Conservation (phyloP, 2,797 vertebrate genomes). For the Telmatherina bonti region DNA sequence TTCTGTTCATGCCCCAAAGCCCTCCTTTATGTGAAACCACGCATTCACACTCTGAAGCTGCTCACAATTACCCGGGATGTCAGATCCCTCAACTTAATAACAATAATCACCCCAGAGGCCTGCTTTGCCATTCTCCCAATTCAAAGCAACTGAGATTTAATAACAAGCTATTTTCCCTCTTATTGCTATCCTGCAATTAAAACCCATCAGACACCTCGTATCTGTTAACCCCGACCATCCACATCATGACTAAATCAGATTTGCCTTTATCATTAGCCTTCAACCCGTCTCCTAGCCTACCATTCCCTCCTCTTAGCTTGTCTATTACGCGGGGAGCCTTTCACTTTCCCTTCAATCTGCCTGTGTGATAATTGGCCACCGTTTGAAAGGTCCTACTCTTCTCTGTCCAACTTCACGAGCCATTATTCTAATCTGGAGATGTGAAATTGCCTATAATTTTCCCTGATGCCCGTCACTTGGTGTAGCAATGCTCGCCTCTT, state of each 20-base stretch:
- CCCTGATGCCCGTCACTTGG: slow-evolving; percentile 82
- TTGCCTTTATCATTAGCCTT: slow-evolving; percentile 65
- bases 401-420: slow-evolving; percentile 81
- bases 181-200: slow-evolving; percentile 80
- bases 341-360: slow-evolving; percentile 77
- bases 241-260: slow-evolving; percentile 64
- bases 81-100: slow-evolving; percentile 80
- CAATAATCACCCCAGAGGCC: slow-evolving; percentile 76
- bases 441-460: slow-evolving; percentile 89
- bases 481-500: slow-evolving; percentile 78
- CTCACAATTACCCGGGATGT: slow-evolving; percentile 75
- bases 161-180: slow-evolving; percentile 68
- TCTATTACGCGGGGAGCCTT: slow-evolving; percentile 71
- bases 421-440: slow-evolving; percentile 88
- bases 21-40: slow-evolving; percentile 48
- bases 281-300: slow-evolving; percentile 53
- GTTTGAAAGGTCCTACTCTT: slow-evolving; percentile 82
- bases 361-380: slow-evolving; percentile 78
- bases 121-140: slow-evolving; percentile 60
- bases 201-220: slow-evolving; percentile 76
- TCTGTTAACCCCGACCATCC: slow-evolving; percentile 62
- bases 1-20: slow-evolving; percentile 14
- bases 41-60: slow-evolving; percentile 59
- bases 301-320: slow-evolving; percentile 58
- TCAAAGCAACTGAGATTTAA: slow-evolving; percentile 73